Conservation (phyloP, 2,113 vertebrate genomes). For the Aphelocoma coerulescens region DNA sequence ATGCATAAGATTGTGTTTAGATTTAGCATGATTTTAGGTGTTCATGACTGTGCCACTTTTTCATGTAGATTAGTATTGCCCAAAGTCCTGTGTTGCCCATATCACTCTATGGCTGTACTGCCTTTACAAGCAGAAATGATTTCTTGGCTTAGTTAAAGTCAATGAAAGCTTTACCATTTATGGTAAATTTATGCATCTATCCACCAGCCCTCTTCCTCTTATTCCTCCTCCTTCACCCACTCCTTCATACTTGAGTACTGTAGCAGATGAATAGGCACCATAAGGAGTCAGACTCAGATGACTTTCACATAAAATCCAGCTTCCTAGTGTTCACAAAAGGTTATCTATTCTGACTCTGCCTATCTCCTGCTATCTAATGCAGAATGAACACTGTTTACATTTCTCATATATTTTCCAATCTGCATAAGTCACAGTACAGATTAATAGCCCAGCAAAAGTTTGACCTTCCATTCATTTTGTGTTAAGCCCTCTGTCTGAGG, state of each 20-base stretch:
- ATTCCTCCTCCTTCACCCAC: neutral
- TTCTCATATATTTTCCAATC: slow-evolving; percentile 62
- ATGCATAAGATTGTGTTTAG: neutral
- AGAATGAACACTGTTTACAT: slow-evolving; percentile 58
- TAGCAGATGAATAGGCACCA: slow-evolving; percentile 1
- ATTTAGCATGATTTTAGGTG: neutral
- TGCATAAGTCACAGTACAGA: slow-evolving; percentile 58
- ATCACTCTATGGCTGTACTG: neutral
- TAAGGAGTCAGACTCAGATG: neutral
- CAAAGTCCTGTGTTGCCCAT: neutral
- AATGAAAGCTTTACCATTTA: slow-evolving; percentile 23
- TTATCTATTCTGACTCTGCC: slow-evolving; percentile 49
- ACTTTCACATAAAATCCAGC: slow-evolving; percentile 45
- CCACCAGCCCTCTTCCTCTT: neutral
- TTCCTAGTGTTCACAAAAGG: slow-evolving; percentile 50
- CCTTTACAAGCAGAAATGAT: neutral
- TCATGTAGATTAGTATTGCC: neutral
- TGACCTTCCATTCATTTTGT: slow-evolving; percentile 65
- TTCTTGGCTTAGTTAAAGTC: slow-evolving; percentile 10
- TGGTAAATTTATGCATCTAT: slow-evolving; percentile 11
- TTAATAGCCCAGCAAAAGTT: slow-evolving; percentile 58
- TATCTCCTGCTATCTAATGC: slow-evolving; percentile 66
- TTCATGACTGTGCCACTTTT: neutral
- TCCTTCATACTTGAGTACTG: neutral
- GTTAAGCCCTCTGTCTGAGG: slow-evolving; percentile 28